phyloP scores from a whole-genome alignment of 2,113 vertebrate genomes.

The Suncus etruscus region DNA sequence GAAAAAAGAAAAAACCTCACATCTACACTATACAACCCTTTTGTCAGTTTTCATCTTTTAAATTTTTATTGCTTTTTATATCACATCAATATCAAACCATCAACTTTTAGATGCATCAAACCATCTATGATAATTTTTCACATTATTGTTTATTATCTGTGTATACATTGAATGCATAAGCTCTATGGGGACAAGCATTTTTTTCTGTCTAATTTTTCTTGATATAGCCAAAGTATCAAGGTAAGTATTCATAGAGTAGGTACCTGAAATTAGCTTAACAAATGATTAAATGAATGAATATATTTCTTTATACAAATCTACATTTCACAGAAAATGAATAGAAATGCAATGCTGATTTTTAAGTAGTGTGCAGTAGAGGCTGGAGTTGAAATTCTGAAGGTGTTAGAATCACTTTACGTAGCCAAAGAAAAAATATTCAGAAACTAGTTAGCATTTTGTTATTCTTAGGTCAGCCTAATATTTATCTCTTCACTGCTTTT shows the following conservation, averaged over 20 bases:
- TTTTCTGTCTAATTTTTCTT: not conserved
- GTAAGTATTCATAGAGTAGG: not conserved
- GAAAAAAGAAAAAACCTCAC: not conserved
- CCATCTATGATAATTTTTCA: not conserved
- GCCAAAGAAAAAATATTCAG: constrained; percentile 36
- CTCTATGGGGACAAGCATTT: not conserved
- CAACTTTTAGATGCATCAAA: not conserved
- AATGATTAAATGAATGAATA: not conserved
- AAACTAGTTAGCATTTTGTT: constrained; percentile 34
- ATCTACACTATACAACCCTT: not conserved
- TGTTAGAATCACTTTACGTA: not conserved
- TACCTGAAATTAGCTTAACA: not conserved
- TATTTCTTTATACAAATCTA: not conserved
- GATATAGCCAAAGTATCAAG: not conserved
- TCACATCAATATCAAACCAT: not conserved
- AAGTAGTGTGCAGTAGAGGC: not conserved
- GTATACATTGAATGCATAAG: not conserved
- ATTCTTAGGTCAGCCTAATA: constrained; percentile 19
- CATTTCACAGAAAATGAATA: not conserved
- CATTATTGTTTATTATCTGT: not conserved
- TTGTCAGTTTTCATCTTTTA: not conserved
- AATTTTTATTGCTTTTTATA: not conserved
- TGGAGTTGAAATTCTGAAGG: not conserved
- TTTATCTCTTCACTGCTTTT: constrained; percentile 24
- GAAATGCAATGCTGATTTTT: not conserved